Evolutionary conservation across 2,113 vertebrate species (phyloP), one percentile per base, ranked within the genome.

Genomic region (Sinosuthora webbiana): DNA sequence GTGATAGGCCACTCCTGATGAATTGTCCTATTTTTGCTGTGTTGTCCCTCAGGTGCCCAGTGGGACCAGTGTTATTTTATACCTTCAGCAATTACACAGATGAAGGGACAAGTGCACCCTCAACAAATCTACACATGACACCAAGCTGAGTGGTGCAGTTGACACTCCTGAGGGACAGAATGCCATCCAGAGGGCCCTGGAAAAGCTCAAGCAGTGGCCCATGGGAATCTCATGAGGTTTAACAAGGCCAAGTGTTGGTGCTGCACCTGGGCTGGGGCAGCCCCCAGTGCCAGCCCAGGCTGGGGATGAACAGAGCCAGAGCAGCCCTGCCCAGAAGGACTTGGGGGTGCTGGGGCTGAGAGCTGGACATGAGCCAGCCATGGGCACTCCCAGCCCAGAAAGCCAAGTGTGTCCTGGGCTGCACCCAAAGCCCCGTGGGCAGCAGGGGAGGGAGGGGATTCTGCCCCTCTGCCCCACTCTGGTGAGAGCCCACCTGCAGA

Each of bases 151-250:
- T 35, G 57, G 31, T 42, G 25, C 35, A 4, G 25, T 0, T 79
- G 75, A 15, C 49, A 21, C 3, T 42, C 14, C 35, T 42, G 59
- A 71, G 4, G 35, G 57, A 31, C 0, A 0, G 17, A 2, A 25
- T 24, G 20, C 11, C n/a, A 20, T 6, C 15, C 41, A n/a, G 19
- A 42, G 6, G 13, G 28, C 0, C 14, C 24, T 27, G 30, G 7
- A 49, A 16, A 35, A 49, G 41, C n/a, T 47, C 0, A 0, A 87
- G 65, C 10, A 63, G 47, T 6, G 24, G 2, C 24, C 41, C 41
- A 3, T 6, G 28, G 28, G 10, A 39, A 53, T 17, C 6, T 1
- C 84, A 19, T 0, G 6, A 47, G 39, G 35, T 17, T 30, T 25
- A 47, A 10, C 7, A 79, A 63, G 13, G 25, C 13, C 39, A 39